These are phyloP conservation scores for Drosophila cognata DNA, from an alignment of 2,888 invertebrate species.

Conservation along the genomic window DNA sequence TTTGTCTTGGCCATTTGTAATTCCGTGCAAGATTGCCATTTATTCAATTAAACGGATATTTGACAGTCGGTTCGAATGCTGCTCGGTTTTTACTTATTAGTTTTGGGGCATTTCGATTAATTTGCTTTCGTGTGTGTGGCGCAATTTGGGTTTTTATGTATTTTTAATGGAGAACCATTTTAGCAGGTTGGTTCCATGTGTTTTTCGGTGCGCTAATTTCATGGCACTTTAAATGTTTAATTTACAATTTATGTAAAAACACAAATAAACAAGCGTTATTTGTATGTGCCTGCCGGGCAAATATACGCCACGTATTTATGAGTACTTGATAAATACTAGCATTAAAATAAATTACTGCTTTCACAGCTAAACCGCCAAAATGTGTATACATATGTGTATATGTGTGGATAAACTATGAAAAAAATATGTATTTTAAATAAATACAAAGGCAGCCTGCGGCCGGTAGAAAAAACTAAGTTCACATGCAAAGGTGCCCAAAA, in stretches of 20 bases:
- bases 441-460: conserved; percentile 33
- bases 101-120: conserved; percentile 64
- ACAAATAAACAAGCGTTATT: conserved; percentile 21
- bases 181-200: conserved; percentile 52
- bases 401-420: conserved; percentile 18
- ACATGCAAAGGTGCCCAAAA: conserved; percentile 52
- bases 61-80: background rate
- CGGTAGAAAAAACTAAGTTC: conserved; percentile 39
- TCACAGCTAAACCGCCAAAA: conserved; percentile 45
- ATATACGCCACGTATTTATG: conserved; percentile 62
- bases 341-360: conserved; percentile 85
- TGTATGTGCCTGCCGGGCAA: conserved; percentile 38
- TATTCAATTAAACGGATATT: conserved; percentile 12
- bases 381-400: background rate
- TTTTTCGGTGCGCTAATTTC: conserved; percentile 68
- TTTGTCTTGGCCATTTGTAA: background rate
- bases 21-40: background rate
- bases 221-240: conserved; percentile 78
- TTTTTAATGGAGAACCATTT: conserved; percentile 68
- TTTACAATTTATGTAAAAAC: conserved; percentile 71
- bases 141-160: conserved; percentile 67
- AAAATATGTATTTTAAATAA: conserved; percentile 67
- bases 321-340: conserved; percentile 83
- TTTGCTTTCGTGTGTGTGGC: conserved; percentile 46
- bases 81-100: conserved; percentile 34